Evolutionary conservation across 2,888 invertebrate genomes (phyloP), one percentile per base, ranked within the genome.

Genomic region (Gymnocheta viridis): DNA sequence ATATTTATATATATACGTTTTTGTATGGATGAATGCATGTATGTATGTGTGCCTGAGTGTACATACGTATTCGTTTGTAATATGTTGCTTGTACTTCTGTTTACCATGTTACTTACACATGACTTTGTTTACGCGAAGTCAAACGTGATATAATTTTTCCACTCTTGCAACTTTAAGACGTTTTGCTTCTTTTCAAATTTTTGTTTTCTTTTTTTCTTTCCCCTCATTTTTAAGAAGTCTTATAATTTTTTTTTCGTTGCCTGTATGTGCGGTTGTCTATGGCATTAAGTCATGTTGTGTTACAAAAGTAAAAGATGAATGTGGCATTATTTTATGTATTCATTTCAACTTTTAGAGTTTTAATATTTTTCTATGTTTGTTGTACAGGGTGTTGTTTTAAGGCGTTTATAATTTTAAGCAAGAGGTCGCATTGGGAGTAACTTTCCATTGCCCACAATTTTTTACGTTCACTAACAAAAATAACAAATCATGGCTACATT

Each of bases 61-160:
- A 17, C 32, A 7, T 44, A 22, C 10, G 12, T 44, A 19, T 58
- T 4, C 29, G 1, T 72, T 29, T 32, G 32, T 62, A n/a, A 24
- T 60, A 35, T 60, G 12, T 64, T 41, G 29, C 17, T 56, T 56
- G 24, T 56, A 66, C 60, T 72, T 66, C 7, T 73, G 72, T 66
- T 73, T 80, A 80, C 38, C 66, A 24, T 60, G 69, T 84, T 84
- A 84, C 77, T 84, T 78, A 73, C 84, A 84, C 81, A 84, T 84
- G 84, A 81, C 84, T 77, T 81, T 84, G 72, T 84, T 73, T 78
- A 77, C 84, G 84, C 84, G 73, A 81, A 73, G 49, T 73, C 81
- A 84, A 81, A 84, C 69, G 81, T 77, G 77, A 62, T 73, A 73
- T 81, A 81, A 84, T 84, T 78, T 69, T 81, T 81, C 77, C 77